Evolutionary conservation across 2,797 vertebrate genomes (phyloP).

Genomic region (Cossypha caffra): DNA sequence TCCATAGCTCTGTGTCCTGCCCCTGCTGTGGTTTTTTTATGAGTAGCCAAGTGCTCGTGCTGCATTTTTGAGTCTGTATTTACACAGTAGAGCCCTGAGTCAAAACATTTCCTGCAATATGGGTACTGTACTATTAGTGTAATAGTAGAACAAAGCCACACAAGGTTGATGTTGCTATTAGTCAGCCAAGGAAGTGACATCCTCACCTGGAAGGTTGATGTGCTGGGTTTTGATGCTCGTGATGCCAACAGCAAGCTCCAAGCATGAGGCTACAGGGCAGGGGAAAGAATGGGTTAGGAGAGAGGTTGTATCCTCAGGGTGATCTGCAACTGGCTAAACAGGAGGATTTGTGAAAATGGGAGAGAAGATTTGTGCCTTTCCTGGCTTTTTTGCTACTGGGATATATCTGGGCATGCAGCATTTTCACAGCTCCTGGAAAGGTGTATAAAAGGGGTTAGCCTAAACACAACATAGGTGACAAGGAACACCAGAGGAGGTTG

Average conservation of each 20-base stretch:
- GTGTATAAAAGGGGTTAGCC: background rate
- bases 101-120: constrained; percentile 2
- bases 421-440: background rate
- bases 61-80: background rate
- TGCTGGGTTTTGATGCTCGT: background rate
- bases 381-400: background rate
- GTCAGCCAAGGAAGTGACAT: constrained; percentile 24
- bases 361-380: background rate
- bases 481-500: background rate
- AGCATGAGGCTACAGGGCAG: background rate
- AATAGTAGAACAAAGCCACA: constrained; percentile 16
- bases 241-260: background rate
- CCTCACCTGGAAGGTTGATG: background rate
- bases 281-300: background rate
- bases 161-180: background rate
- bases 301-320: background rate
- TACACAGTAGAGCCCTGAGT: background rate
- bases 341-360: background rate
- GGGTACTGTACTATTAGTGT: background rate
- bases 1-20: background rate
- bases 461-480: background rate
- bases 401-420: background rate
- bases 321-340: background rate
- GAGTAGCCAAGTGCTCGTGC: background rate
- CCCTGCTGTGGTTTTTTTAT: background rate